Conservation (phyloP, 2,888 invertebrate species). For the Hetaerina titia region DNA sequence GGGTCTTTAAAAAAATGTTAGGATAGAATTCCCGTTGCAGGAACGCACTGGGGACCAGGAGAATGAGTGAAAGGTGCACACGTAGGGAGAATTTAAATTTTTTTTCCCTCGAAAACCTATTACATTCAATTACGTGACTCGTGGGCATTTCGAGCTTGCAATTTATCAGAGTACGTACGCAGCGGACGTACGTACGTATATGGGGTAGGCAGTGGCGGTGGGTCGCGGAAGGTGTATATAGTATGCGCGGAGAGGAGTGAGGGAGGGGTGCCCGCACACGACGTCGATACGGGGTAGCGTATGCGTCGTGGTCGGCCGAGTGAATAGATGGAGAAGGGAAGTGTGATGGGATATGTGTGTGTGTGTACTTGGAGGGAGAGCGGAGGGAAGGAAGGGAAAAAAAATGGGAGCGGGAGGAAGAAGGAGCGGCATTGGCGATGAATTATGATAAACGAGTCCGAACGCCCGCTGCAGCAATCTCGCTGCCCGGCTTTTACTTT, state of each 20-base stretch:
- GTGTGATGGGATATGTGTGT: background rate
- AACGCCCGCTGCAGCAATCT: background rate
- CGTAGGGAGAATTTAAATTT: no score
- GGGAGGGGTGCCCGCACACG: background rate
- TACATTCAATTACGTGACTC: background rate
- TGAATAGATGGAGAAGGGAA: background rate
- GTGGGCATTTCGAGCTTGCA: background rate
- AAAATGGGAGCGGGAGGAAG: background rate
- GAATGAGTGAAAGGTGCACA: no score
- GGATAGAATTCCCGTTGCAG: background rate
- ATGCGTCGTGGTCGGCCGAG: background rate
- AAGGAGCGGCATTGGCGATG: background rate
- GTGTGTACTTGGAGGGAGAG: background rate
- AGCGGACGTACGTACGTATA: background rate
- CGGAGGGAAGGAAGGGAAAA: background rate
- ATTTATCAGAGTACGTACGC: background rate
- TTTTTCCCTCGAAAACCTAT: background rate
- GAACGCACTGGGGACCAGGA: background rate
- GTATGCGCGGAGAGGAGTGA: background rate
- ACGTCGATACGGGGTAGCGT: background rate
- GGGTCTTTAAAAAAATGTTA: background rate
- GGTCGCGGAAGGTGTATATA: background rate
- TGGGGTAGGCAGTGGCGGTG: background rate
- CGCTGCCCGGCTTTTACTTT: background rate
- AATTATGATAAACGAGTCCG: slow-evolving; percentile 2